Percentiles rank a stretch among this genome's conserved stretches.
These are phyloP conservation scores for Ochlodes sylvanus DNA, from an alignment of 2,888 invertebrate genomes.

Conservation along the genomic window DNA sequence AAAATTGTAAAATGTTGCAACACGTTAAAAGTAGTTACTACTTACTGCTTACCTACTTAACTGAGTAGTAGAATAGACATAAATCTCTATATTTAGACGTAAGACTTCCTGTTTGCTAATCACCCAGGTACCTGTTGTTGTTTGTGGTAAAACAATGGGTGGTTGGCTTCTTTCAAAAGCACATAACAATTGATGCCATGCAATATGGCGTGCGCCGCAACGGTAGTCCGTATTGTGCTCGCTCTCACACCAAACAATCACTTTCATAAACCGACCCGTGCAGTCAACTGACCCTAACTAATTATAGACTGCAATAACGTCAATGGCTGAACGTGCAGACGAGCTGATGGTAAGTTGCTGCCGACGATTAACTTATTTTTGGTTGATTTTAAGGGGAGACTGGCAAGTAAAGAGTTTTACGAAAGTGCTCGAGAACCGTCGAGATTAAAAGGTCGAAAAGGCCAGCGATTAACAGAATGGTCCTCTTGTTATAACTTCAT, in stretches of 20 bases:
- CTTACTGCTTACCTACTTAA: not conserved
- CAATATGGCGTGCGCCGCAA: slow-evolving; percentile 22
- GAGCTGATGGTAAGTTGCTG: too few relatives aligned
- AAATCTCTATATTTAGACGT: not conserved
- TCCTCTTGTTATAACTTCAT: too few relatives aligned
- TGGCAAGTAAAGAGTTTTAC: too few relatives aligned
- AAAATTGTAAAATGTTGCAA: too few relatives aligned
- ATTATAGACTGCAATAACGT: not conserved
- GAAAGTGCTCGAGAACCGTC: too few relatives aligned
- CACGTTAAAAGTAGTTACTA: too few relatives aligned
- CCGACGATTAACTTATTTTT: too few relatives aligned
- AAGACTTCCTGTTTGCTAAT: slow-evolving; percentile 1
- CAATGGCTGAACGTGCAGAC: too few relatives aligned
- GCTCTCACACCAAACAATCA: slow-evolving; percentile 11
- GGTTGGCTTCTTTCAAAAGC: slow-evolving; percentile 68
- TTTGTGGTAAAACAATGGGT: slow-evolving; percentile 64
- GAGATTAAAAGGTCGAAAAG: too few relatives aligned
- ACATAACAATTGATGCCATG: slow-evolving; percentile 58
- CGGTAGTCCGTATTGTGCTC: not conserved
- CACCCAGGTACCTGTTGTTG: not conserved
- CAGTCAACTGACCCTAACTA: slow-evolving; percentile 4
- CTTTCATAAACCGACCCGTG: slow-evolving; percentile 9
- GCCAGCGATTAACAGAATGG: too few relatives aligned
- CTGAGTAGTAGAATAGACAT: not conserved
- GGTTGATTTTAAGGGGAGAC: too few relatives aligned